Evolutionary conservation across 2,113 vertebrate genomes (phyloP).

Genomic region (Psephotus haematonotus): DNA sequence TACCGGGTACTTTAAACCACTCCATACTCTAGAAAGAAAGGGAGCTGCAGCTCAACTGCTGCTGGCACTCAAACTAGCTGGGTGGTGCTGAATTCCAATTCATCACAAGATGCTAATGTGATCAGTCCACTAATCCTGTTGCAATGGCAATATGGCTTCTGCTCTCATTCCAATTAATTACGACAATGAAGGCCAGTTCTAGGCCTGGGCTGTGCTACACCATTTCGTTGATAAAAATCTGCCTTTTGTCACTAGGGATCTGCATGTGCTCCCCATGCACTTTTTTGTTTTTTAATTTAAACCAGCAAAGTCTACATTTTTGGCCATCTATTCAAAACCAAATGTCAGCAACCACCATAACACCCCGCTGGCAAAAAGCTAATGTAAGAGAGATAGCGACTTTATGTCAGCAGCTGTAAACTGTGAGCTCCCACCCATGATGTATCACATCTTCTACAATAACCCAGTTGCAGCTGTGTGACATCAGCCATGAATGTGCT

Average conservation of each 20-base stretch:
- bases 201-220: background rate
- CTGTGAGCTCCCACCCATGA: background rate
- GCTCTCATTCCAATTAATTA: background rate
- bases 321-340: background rate
- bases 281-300: background rate
- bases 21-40: fast-evolving
- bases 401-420: background rate
- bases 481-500: background rate
- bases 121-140: background rate
- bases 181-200: fast-evolving
- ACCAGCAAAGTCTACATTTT: background rate
- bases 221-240: background rate
- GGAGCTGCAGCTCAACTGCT: background rate
- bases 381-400: background rate
- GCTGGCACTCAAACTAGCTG: background rate
- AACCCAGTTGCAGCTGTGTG: background rate
- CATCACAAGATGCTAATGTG: background rate
- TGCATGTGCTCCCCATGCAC: background rate
- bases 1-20: background rate
- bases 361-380: fast-evolving
- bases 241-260: background rate
- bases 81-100: background rate
- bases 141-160: background rate
- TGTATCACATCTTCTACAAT: background rate
- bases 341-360: background rate